Base-by-base conservation (phyloP, 2,797 vertebrate species). In the Loris lydekkerianus region DNA sequence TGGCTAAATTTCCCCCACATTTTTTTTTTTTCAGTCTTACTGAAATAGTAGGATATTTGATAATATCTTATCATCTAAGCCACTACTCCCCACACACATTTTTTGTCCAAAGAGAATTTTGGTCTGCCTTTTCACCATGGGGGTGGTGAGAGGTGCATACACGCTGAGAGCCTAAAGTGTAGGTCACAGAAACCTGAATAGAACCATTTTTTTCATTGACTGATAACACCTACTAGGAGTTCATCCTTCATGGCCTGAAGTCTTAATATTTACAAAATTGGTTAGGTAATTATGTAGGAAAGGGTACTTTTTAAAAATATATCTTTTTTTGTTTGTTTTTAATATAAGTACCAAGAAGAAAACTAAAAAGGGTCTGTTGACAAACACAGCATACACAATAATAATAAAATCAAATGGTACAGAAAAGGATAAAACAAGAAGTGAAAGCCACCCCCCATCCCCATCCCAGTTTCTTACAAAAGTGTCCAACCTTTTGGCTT, bases 301-400 rank as follows among this genome's bases (percentile, higher is more conserved):
- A 84, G 46, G n/a, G 63, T 88, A 5, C 29, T 88, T 92, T 96
- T 94, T 63, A 87, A 40, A 76, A 80, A 43, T 78, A 14, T 8
- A 20, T 34, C 56, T 37, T 84, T 86, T 88, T 14, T 89, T 88
- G 10, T 31, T 90, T 72, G 1, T 81, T 94, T 91, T 81, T 78
- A 76, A 72, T 37, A 1, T 27, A 81, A 78, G 40, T 72, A 49
- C 61, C 73, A 61, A 82, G 83, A 90, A 72, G 87, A 87, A 94
- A 77, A 49, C 34, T 2, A 49, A 56, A 91, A 95, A 58, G 6
- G 1, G 3, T 37, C 34, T 31, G n/a, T 96, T n/a, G 82, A 61
- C 17, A 87, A 75, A n/a, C 65, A 46, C 23, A 61, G 61, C n/a
- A 3, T 75, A 25, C 6, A n/a, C 23, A 81, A 11, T 78, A 34